Evolutionary conservation across 2,888 invertebrate genomes (phyloP), one percentile per base, ranked within the genome.

Genomic region (Amphiduros pacificus): DNA sequence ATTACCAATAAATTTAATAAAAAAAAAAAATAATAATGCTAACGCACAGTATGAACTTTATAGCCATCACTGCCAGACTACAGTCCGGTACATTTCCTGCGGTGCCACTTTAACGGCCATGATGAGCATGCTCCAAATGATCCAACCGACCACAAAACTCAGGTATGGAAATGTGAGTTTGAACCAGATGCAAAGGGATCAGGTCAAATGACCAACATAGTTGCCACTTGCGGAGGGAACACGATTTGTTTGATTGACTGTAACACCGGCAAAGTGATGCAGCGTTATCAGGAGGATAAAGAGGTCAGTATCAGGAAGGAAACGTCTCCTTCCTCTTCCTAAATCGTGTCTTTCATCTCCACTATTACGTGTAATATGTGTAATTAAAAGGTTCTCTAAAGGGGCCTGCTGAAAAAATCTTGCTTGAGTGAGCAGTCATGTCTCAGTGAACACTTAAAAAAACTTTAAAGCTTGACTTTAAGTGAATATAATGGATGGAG

Each of bases 201-300:
- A 1, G 79, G 71, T 6, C 76, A 78, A 59, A 79, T 75, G 1
- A 81, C 79, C 0, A 75, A 78, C n/a, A 63, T 80, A 11, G 77
- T 85, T 22, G 85, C 85, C 2, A 85, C 85, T 0, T 85, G 85
- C 74, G 86, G 85, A 20, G 85, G 85, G 2, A 79, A 84, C 57
- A 82, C 79, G 54, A 80, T 85, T 0, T 85, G 85, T 68, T 75
- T 86, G 24, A 83, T 85, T 28, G 83, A 85, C 70, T 83, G 82
- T 48, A 63, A 71, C 36, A 78, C 79, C 1, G 84, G 83, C 2
- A 74, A 77, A 49, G 81, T 84, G 1, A 72, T 83, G 66, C 78
- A 78, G 61, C 77, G 84, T 51, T 85, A 80, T 69, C 79, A 81
- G 61, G 69, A 79, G 22, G 48, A 52, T 5, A 62, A 48, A 62